Conservation (phyloP, 2,888 invertebrate species). For the Octodonta nipae region DNA sequence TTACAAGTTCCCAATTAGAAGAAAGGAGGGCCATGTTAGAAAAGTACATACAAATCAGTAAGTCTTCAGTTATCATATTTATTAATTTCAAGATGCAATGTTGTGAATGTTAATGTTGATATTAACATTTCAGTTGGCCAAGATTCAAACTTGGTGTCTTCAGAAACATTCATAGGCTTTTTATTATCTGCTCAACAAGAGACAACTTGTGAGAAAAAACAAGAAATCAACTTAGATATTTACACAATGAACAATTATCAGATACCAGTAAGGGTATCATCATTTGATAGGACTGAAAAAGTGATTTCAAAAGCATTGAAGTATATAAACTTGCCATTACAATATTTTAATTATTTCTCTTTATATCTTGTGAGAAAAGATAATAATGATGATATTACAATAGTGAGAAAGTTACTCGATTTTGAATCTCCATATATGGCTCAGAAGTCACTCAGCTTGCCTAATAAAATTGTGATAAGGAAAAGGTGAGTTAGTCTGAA, state of each 20-base stretch:
- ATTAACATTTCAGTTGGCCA: conserved; percentile 55
- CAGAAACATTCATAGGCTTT: conserved; percentile 73
- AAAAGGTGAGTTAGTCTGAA: conserved; percentile 50
- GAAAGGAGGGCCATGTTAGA: conserved; percentile 74
- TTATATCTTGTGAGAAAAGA: conserved; percentile 74
- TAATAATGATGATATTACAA: conserved; percentile 54
- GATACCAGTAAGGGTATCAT: conserved; percentile 65
- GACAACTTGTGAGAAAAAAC: conserved; percentile 52
- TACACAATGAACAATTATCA: conserved; percentile 77
- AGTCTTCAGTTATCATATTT: too few species aligned
- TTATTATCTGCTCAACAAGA: conserved; percentile 85
- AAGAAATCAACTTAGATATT: conserved; percentile 65
- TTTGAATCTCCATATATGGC: conserved; percentile 96
- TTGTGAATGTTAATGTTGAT: not conserved
- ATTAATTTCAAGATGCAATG: too few species aligned
- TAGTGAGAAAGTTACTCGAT: conserved; percentile 81
- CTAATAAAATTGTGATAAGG: conserved; percentile 65
- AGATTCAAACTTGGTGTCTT: conserved; percentile 63
- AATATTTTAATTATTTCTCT: conserved; percentile 77
- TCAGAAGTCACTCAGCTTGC: conserved; percentile 62
- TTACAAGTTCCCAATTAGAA: conserved; percentile 73
- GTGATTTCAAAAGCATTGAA: conserved; percentile 71
- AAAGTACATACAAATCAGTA: conserved; percentile 85
- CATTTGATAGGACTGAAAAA: conserved; percentile 71
- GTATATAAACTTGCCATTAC: conserved; percentile 65